Base-by-base conservation (phyloP, 2,113 vertebrate species). In the Hippopotamus amphibius region DNA sequence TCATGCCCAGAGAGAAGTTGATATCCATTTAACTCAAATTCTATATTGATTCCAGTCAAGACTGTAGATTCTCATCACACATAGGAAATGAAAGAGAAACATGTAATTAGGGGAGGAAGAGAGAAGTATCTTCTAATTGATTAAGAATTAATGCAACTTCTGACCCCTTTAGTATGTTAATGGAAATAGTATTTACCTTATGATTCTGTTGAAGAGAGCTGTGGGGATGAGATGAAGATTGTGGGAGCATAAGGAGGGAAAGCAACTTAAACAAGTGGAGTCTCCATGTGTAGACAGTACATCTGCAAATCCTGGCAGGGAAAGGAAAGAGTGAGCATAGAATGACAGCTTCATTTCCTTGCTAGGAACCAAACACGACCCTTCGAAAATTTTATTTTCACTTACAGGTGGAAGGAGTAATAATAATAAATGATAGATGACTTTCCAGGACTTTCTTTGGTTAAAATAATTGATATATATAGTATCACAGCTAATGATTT, bases 11-110 rank as follows among this genome's bases (percentile, higher is more conserved):
- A 88, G 30, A 57, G 1, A 92, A 80, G 10, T n/a, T 92, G 3
- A 80, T 95, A 17, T 7, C 33, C 15, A 71, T 55, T 76, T 74
- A 61, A 66, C 4, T 90, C 33, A 85, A n/a, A 57, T 72, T 77
- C 84, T 95, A 17, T n/a, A 69, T 59, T 85, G 43, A 96, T 86
- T 96, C 5, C 0, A 59, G 76, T 93, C 84, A 83, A 55, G 19
- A 37, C 1, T 55, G 0, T 69, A 77, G 22, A 43, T 83, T 96
- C 24, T 55, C 9, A 53, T 81, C 26, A 68, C 12, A 12, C 68
- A 17, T 55, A 83, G 17, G 61, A 94, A 93, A 65, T 86, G 28
- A 93, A 71, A 88, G 13, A 41, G 17, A 72, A 30, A 11, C 3
- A 66, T 30, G 30, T 17, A 48, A 71, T 95, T 85, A 50, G 37